phyloP scores from a whole-genome alignment of 2,888 invertebrate genomes.

The Harpalus rubripes region DNA sequence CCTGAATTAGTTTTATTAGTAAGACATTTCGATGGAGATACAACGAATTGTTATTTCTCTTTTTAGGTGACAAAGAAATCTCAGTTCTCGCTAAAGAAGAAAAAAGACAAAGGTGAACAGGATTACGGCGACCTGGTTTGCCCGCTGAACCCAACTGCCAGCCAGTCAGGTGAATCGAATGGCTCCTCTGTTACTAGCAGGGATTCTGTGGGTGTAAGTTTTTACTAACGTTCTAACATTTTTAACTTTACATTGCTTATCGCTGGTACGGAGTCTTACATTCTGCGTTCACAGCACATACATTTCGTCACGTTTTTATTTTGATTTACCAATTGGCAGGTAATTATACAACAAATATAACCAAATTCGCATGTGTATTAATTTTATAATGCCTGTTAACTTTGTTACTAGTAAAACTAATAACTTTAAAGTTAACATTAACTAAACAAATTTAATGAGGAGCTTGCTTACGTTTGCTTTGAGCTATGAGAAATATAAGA shows the following conservation, averaged over 20 bases:
- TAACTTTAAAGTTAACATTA: conserved; percentile 31
- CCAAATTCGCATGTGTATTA: conserved; percentile 48
- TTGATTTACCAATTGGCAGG: conserved; percentile 46
- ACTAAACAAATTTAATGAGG: conserved; percentile 26
- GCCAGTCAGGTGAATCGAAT: conserved; percentile 77
- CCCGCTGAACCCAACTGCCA: conserved; percentile 82
- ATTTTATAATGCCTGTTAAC: conserved; percentile 21
- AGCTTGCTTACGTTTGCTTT: conserved; percentile 49
- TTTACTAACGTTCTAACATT: conserved; percentile 76
- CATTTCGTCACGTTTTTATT: conserved; percentile 29
- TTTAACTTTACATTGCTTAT: conserved; percentile 57
- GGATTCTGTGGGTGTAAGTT: conserved; percentile 78
- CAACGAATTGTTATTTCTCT: conserved; percentile 65
- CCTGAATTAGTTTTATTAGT: too few relatives aligned
- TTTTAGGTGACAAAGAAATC: conserved; percentile 89
- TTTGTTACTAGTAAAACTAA: conserved; percentile 33
- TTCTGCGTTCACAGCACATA: conserved; percentile 38
- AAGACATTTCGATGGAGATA: too few relatives aligned
- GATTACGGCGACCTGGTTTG: conserved; percentile 93
- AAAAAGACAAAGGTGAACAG: conserved; percentile 90
- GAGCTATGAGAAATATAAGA: background rate
- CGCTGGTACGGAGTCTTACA: conserved; percentile 38
- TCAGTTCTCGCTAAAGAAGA: conserved; percentile 91
- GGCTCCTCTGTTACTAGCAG: conserved; percentile 75
- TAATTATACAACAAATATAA: conserved; percentile 45